phyloP scores from a whole-genome alignment of 1,140 invertebrate genomes.

The Radopholus similis region DNA sequence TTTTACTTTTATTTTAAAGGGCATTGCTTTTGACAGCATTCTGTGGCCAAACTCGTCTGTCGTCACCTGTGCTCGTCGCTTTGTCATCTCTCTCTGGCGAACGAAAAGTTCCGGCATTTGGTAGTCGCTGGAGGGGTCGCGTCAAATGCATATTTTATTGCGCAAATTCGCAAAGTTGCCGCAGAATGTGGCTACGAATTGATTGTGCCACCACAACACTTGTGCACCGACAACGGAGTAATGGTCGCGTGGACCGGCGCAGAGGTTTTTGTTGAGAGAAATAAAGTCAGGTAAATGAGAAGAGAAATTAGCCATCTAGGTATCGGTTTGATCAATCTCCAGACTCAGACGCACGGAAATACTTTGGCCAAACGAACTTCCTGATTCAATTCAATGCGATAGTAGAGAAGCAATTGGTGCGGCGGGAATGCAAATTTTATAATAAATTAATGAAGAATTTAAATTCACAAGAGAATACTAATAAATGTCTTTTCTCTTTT shows the following conservation, averaged over 20 bases:
- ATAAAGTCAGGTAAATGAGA: too few relatives aligned
- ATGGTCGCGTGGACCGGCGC: constrained; percentile 8
- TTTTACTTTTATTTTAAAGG: not conserved
- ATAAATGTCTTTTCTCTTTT: too few relatives aligned
- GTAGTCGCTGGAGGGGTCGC: constrained; percentile 16
- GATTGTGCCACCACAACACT: constrained; percentile 2
- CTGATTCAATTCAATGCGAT: too few relatives aligned
- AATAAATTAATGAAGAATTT: too few relatives aligned
- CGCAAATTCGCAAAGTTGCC: not conserved
- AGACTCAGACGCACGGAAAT: too few relatives aligned
- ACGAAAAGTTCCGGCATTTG: not conserved
- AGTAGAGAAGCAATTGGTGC: too few relatives aligned
- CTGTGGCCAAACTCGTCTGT: constrained; percentile 3
- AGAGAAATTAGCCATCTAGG: too few relatives aligned
- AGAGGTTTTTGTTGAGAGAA: too few relatives aligned
- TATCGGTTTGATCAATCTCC: too few relatives aligned
- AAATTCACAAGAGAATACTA: too few relatives aligned
- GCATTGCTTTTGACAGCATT: not conserved
- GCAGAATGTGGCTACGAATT: not conserved
- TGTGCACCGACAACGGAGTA: constrained; percentile 15
- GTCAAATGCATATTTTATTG: not conserved
- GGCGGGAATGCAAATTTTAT: too few relatives aligned
- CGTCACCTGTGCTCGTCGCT: not conserved
- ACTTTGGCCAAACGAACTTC: too few relatives aligned
- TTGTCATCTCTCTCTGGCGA: constrained; percentile 8